Evolutionary conservation across 2,113 vertebrate genomes (phyloP), one percentile per base, ranked within the genome.

Genomic region (Thomomys bottae): DNA sequence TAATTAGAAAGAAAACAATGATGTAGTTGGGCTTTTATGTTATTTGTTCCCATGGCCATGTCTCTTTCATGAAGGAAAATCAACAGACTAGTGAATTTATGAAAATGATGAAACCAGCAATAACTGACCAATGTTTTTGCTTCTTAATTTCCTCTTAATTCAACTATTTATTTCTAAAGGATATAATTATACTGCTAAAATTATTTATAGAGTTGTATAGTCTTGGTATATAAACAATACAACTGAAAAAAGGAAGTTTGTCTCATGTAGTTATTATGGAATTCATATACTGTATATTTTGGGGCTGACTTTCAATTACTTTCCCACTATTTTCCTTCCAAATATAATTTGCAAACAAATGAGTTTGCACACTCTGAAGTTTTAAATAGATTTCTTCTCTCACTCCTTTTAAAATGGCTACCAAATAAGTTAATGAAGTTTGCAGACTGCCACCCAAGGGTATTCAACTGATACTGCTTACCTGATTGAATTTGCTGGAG

Each of bases 321-420:
- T 20, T 75, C 49, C 40, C 89, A 93, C 79, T 93, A n/a, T 45
- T 66, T 87, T 40, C 38, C 84, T 94, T 95, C 26, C 54, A 17
- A 76, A 70, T 84, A 84, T 67, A 67, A 94, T 85, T 30, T 91
- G 28, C 49, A 93, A 73, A 78, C 45, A 91, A 92, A 89, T 54
- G 54, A 80, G 15, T 85, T 88, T 79, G 32, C 10, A 80, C 6
- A 75, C 15, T 57, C n/a, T 84, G 0, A 91, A 66, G 14, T 79
- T 89, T 67, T 85, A 82, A 92, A 82, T 79, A 6, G n/a, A 40
- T 75, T 80, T 15, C 85, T 49, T 59, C 3, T 80, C 23, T 85
- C 59, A 64, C 3, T 80, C 23, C 67, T 89, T 94, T 82, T 34
- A 21, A 87, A 89, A 24, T 75, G 87, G 73, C 61, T 93, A 57